These are phyloP conservation scores for Centruroides vittatus DNA, from an alignment of 1,140 invertebrate species.

Conservation along the genomic window DNA sequence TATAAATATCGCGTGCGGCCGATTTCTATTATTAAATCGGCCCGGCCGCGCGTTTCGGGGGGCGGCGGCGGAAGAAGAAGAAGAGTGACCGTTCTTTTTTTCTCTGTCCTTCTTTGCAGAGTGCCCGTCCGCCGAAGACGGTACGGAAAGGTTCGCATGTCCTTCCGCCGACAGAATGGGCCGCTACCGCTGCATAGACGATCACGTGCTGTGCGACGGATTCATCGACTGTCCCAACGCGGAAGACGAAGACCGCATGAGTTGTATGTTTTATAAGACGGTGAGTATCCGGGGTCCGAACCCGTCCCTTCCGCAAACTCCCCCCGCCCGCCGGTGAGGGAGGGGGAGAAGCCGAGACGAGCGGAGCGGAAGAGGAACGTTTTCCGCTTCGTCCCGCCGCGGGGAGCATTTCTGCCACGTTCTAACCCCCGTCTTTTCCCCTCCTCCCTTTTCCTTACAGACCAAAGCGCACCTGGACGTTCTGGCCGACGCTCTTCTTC, in stretches of 20 bases:
- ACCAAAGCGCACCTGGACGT: slow-evolving; percentile 88
- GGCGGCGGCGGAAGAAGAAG: no score
- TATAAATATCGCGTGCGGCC: no score
- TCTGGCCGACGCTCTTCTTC: slow-evolving; percentile 73
- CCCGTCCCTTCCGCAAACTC: no score
- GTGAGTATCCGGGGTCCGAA: slow-evolving; percentile 37
- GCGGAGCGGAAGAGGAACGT: neutral
- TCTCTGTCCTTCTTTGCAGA: slow-evolving; percentile 44
- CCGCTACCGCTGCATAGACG: slow-evolving; percentile 86
- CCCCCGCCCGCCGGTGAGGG: neutral
- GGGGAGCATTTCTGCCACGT: no score
- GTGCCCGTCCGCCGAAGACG: slow-evolving; percentile 79
- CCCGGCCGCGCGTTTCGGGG: no score
- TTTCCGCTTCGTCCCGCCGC: slow-evolving; percentile 20
- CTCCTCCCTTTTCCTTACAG: slow-evolving; percentile 43
- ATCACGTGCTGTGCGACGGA: slow-evolving; percentile 85
- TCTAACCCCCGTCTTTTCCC: slow-evolving; percentile 10
- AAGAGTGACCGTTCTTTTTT: neutral
- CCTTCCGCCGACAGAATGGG: slow-evolving; percentile 77
- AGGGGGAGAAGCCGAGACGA: neutral
- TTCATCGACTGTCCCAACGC: slow-evolving; percentile 85
- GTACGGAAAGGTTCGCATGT: slow-evolving; percentile 87
- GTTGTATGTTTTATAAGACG: slow-evolving; percentile 96
- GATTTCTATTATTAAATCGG: no score
- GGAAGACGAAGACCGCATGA: slow-evolving; percentile 79